Evolutionary conservation across 2,888 invertebrate species (phyloP).

Genomic region (Agapetus fuscipes): DNA sequence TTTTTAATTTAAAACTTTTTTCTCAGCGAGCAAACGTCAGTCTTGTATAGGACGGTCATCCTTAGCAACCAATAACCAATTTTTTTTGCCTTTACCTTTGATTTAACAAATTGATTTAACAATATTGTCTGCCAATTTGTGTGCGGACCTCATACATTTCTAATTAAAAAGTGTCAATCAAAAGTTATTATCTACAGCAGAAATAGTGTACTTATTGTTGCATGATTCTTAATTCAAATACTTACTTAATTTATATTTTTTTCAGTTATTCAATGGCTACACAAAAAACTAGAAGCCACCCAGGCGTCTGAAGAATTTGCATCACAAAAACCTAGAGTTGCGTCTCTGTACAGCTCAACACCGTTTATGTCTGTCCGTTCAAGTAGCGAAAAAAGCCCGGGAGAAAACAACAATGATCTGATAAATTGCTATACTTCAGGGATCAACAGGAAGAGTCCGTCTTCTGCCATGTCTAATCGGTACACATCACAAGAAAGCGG

Average conservation of each 20-base stretch:
- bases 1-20: too few relatives aligned
- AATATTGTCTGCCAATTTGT: too few relatives aligned
- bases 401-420: constrained; percentile 11
- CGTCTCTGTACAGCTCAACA: constrained; percentile 13
- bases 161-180: too few relatives aligned
- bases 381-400: constrained; percentile 4
- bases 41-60: too few relatives aligned
- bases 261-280: constrained; percentile 43
- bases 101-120: too few relatives aligned
- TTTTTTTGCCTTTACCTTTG: too few relatives aligned
- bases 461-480: background rate
- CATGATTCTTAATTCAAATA: too few relatives aligned
- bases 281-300: constrained; percentile 36
- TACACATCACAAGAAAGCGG: constrained; percentile 2
- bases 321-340: constrained; percentile 1
- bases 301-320: constrained; percentile 9
- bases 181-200: too few relatives aligned
- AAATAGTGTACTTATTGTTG: too few relatives aligned
- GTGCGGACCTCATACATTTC: too few relatives aligned
- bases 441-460: constrained; percentile 1
- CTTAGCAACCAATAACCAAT: too few relatives aligned
- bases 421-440: constrained; percentile 10
- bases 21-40: too few relatives aligned
- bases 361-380: constrained; percentile 11
- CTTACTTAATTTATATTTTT: background rate